Percentiles rank a stretch among this genome's conserved stretches.
Conservation (phyloP, 1,140 invertebrate genomes). For the Polyergus mexicanus region DNA sequence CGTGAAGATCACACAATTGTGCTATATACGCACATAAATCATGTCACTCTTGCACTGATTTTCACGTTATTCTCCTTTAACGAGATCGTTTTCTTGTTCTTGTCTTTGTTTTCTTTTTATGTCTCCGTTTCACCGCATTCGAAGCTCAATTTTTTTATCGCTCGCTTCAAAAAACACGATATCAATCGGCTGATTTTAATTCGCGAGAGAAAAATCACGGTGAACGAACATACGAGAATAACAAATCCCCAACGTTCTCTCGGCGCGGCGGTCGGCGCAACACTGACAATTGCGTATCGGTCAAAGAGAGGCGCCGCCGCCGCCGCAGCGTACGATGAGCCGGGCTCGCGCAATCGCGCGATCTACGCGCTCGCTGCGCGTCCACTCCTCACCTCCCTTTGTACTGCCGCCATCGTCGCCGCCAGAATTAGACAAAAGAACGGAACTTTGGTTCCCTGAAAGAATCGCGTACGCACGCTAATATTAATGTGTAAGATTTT, state of each 20-base stretch:
- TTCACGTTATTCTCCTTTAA: not conserved
- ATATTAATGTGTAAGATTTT: not conserved
- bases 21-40: too few relatives aligned
- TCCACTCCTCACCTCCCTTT: not conserved
- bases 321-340: conserved; percentile 60
- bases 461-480: not conserved
- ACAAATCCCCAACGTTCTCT: not conserved
- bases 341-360: conserved; percentile 70
- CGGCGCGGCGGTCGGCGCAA: conserved; percentile 70
- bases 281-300: conserved; percentile 72
- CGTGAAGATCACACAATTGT: not conserved
- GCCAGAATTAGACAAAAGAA: conserved; percentile 72
- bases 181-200: not conserved
- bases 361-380: conserved; percentile 62
- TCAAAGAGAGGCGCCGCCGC: conserved; percentile 61
- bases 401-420: not conserved
- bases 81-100: not conserved
- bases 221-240: too few relatives aligned
- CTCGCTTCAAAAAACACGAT: not conserved
- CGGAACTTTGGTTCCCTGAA: conserved; percentile 39
- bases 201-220: not conserved
- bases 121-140: not conserved
- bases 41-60: not conserved
- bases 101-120: not conserved
- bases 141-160: not conserved